Evolutionary conservation across 2,113 vertebrate genomes (phyloP).

Genomic region (Nibea coibor): DNA sequence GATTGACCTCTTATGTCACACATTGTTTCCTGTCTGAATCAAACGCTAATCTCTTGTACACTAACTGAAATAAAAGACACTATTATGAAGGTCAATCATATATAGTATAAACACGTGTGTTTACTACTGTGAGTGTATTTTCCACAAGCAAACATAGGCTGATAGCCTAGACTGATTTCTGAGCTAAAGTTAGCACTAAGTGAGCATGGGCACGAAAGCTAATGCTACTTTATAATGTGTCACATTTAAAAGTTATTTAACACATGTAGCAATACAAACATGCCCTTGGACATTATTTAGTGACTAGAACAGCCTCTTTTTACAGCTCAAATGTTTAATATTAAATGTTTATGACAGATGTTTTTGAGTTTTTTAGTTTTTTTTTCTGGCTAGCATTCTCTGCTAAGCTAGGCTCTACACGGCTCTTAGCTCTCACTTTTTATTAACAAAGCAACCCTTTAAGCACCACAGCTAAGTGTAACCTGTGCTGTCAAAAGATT

Average conservation of each 20-base stretch:
- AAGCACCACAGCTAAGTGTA: background rate
- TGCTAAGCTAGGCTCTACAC: background rate
- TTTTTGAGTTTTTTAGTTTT: too few species aligned
- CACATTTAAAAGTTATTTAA: background rate
- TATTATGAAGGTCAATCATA: background rate
- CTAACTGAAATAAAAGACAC: background rate
- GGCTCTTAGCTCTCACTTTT: background rate
- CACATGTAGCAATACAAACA: background rate
- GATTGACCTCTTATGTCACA: background rate
- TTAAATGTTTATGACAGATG: background rate
- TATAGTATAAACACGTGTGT: too few species aligned
- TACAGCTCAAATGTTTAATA: too few species aligned
- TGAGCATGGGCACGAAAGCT: background rate
- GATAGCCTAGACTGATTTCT: background rate
- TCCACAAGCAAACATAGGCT: background rate
- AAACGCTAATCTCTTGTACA: background rate
- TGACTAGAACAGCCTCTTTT: background rate
- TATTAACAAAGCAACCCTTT: background rate
- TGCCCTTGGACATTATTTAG: background rate
- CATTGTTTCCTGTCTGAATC: background rate
- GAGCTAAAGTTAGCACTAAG: background rate
- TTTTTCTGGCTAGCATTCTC: too few species aligned
- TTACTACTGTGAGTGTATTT: too few species aligned
- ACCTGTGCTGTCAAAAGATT: too few species aligned
- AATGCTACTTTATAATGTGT: too few species aligned